Percentiles rank a stretch among this genome's conserved stretches.
Conservation (phyloP, 37 sponge, comb jelly and placozoan genomes). For the Crambe crambe region DNA sequence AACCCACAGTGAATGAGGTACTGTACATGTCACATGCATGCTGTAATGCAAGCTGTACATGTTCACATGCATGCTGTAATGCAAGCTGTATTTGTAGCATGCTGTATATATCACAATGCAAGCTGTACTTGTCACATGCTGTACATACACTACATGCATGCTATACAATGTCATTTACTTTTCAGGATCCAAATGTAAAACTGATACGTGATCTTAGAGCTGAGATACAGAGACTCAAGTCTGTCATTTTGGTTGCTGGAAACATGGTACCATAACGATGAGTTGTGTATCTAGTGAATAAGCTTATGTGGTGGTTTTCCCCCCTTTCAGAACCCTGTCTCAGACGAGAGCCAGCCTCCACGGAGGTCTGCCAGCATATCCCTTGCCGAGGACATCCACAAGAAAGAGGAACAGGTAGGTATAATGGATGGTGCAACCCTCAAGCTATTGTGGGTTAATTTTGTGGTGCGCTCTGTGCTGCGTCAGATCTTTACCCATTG, state of each 20-base stretch:
- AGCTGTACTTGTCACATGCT: no score
- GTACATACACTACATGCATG: no score
- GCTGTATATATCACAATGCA: no score
- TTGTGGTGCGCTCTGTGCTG: no score
- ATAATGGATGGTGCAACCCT: neutral
- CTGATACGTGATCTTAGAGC: conserved; percentile 82
- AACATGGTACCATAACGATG: neutral
- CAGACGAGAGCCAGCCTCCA: neutral
- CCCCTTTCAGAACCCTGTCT: neutral
- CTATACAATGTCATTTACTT: neutral
- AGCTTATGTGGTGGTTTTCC: neutral
- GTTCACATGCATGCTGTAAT: no score
- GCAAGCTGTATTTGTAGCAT: no score
- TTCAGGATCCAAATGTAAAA: conserved; percentile 85
- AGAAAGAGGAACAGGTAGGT: conserved; percentile 79
- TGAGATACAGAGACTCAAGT: conserved; percentile 78
- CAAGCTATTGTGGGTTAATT: neutral
- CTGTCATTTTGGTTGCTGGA: conserved; percentile 45
- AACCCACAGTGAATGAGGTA: conserved; percentile 88
- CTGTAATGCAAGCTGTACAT: neutral
- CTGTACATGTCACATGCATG: neutral
- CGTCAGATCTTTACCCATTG: neutral
- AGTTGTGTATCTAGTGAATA: neutral
- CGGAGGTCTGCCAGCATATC: conserved; percentile 9
- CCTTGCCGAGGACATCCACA: conserved; percentile 67